phyloP scores from a whole-genome alignment of 1,140 invertebrate species.

The Heliconius eleuchia region DNA sequence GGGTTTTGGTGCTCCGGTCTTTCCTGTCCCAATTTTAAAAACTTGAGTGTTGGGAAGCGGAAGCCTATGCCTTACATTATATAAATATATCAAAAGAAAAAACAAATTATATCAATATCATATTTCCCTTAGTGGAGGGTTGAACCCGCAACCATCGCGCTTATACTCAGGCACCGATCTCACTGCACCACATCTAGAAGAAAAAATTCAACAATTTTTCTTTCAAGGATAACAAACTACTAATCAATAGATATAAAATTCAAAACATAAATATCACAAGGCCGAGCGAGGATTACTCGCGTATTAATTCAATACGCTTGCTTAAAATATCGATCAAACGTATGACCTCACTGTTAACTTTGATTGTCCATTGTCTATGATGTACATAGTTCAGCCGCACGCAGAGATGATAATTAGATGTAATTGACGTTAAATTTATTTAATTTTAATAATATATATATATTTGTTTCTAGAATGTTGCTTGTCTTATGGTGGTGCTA shows the following conservation, averaged over 20 bases:
- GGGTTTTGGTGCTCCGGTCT: no score
- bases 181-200: no score
- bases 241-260: conserved; percentile 9
- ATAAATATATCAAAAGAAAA: no score
- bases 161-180: no score
- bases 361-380: conserved; percentile 8
- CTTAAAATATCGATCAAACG: background rate
- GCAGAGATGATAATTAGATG: background rate
- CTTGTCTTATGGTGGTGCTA: no score
- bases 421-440: background rate
- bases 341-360: background rate
- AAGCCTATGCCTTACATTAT: no score
- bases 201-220: background rate
- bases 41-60: no score
- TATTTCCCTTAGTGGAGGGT: no score
- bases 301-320: conserved; percentile 5
- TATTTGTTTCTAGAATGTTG: no score
- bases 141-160: no score
- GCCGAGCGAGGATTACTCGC: background rate
- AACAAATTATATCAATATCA: no score
- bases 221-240: background rate
- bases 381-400: background rate
- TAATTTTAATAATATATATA: background rate
- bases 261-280: background rate
- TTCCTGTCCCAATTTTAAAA: no score